Conservation (phyloP, 2,113 vertebrate species). For the Martes martes region DNA sequence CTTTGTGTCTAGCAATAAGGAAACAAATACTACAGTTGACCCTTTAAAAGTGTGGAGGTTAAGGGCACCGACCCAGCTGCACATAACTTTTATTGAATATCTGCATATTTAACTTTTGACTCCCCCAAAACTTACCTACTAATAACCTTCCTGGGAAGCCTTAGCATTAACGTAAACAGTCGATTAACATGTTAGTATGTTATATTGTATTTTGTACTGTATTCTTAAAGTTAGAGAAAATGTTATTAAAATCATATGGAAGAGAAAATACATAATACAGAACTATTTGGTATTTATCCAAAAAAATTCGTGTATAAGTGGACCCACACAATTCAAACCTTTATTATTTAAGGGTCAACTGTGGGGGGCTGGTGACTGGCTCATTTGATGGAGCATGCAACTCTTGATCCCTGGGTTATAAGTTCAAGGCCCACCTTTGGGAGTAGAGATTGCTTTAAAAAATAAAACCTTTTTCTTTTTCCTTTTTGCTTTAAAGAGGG, state of each 20-base stretch:
- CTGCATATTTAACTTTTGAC: not conserved
- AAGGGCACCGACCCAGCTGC: not conserved
- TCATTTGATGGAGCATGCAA: not conserved
- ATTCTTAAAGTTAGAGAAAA: not conserved
- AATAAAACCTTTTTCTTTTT: not conserved
- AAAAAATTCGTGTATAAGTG: not conserved
- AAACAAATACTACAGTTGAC: not conserved
- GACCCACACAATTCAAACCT: not conserved
- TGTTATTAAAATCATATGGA: not conserved
- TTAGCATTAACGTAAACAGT: not conserved
- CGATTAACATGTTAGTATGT: not conserved
- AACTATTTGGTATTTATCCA: not conserved
- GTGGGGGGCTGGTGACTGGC: not conserved
- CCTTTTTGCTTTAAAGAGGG: not conserved
- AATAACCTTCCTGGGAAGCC: not conserved
- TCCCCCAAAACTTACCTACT: not conserved
- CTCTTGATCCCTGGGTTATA: not conserved
- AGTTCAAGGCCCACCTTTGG: not conserved
- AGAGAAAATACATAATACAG: not conserved
- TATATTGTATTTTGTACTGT: not conserved
- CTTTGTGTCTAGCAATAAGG: conserved; percentile 6
- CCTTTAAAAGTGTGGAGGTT: not conserved
- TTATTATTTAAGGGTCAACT: not conserved
- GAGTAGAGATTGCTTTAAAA: not conserved
- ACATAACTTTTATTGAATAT: too few relatives aligned